Percentiles rank a stretch among this genome's conserved stretches.
Conservation (phyloP, 2,113 vertebrate species). For the Nothoprocta perdicaria region DNA sequence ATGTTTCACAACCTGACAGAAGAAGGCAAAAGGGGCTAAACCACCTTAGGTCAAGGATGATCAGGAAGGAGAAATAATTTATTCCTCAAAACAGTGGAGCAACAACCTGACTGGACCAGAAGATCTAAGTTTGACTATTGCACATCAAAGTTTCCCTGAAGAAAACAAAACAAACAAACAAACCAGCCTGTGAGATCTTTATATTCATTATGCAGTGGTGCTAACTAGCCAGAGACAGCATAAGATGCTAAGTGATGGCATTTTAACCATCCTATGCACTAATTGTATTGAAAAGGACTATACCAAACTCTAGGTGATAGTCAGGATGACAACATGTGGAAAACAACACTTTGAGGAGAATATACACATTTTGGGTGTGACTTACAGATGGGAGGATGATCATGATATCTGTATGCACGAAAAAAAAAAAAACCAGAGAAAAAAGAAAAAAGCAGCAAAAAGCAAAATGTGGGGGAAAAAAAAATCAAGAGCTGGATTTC, state of each 20-base stretch:
- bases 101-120: not conserved
- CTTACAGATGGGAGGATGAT: not conserved
- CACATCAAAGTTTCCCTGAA: not conserved
- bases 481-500: not conserved
- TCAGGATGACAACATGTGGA: not conserved
- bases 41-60: not conserved
- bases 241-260: not conserved
- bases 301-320: not conserved
- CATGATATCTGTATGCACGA: not conserved
- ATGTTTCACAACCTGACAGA: not conserved
- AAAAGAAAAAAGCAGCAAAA: not conserved
- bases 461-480: not conserved
- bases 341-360: not conserved
- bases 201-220: not conserved
- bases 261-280: not conserved
- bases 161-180: not conserved
- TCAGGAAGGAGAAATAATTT: not conserved
- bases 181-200: not conserved
- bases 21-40: not conserved
- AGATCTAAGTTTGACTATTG: not conserved
- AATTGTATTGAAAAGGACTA: not conserved
- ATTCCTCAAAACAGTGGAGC: not conserved
- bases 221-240: not conserved
- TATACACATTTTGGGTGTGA: not conserved
- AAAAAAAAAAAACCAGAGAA: not conserved